These are phyloP conservation scores for Ophraella communa DNA, from an alignment of 2,888 invertebrate species.

Conservation along the genomic window DNA sequence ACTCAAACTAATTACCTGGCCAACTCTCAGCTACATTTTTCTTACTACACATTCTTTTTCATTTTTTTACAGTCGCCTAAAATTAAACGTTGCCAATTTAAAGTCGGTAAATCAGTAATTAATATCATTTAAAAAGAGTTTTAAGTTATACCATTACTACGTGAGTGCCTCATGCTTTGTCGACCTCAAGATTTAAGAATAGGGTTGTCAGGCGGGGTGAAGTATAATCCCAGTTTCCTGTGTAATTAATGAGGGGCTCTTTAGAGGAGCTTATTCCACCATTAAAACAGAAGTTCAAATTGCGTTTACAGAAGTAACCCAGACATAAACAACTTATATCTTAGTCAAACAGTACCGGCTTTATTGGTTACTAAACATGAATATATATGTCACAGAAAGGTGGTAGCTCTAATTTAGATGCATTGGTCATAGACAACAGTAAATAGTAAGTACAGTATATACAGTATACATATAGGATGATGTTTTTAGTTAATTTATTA, in stretches of 20 bases:
- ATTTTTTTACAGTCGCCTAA: neutral
- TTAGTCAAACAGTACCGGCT: conserved; percentile 3
- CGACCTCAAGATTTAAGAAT: conserved; percentile 5
- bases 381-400: too few relatives aligned
- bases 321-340: conserved; percentile 37
- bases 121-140: neutral
- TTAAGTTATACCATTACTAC: neutral
- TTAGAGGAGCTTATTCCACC: conserved; percentile 25
- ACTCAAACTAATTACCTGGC: too few relatives aligned
- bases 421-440: too few relatives aligned
- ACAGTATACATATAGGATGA: too few relatives aligned
- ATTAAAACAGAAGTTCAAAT: conserved; percentile 33
- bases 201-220: neutral
- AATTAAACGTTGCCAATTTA: neutral
- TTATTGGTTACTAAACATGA: neutral
- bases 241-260: conserved; percentile 28
- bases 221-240: conserved; percentile 21
- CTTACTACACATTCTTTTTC: too few relatives aligned
- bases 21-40: too few relatives aligned
- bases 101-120: neutral
- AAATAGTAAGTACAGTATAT: too few relatives aligned
- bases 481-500: too few relatives aligned
- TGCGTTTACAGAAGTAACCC: conserved; percentile 29
- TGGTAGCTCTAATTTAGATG: too few relatives aligned
- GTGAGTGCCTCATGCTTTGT: neutral